A percentile compares a stretch with the other conserved stretches of the same genome.
phyloP scores from a whole-genome alignment of 2,888 invertebrate genomes.

The Apomyelois bistriatella region DNA sequence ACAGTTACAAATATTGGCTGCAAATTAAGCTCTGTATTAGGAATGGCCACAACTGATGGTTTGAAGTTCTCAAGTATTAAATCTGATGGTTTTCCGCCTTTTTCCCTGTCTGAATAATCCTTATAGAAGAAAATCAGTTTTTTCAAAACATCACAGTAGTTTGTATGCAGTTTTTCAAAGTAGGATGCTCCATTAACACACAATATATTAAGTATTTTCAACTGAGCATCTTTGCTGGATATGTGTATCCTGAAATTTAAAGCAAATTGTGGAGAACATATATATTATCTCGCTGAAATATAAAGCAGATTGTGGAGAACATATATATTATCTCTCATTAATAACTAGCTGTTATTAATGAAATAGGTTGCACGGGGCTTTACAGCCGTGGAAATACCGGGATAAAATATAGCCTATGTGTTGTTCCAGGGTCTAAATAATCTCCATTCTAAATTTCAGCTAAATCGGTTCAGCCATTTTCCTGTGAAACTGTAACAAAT shows the following conservation, averaged over 20 bases:
- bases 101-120: constrained; percentile 24
- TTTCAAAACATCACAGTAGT: constrained; percentile 67
- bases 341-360: too few relatives aligned
- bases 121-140: constrained; percentile 65
- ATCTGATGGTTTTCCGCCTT: constrained; percentile 18
- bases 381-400: too few relatives aligned
- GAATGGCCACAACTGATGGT: constrained; percentile 55
- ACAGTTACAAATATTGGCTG: constrained; percentile 62
- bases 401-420: too few relatives aligned
- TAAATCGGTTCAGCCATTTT: too few relatives aligned
- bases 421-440: too few relatives aligned
- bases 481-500: too few relatives aligned
- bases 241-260: constrained; percentile 67
- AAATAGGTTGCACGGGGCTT: too few relatives aligned
- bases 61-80: constrained; percentile 65
- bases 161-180: constrained; percentile 64
- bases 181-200: constrained; percentile 72
- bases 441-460: too few relatives aligned
- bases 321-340: too few relatives aligned
- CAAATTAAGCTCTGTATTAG: constrained; percentile 59
- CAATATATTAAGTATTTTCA: constrained; percentile 76
- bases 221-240: constrained; percentile 76
- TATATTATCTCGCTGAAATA: too few relatives aligned
- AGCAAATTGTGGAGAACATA: neutral
- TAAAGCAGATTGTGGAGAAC: neutral